A percentile compares a stretch with the other conserved stretches of the same genome.
Evolutionary conservation across 2,113 vertebrate genomes (phyloP).

Genomic region (Hippopotamus amphibius): DNA sequence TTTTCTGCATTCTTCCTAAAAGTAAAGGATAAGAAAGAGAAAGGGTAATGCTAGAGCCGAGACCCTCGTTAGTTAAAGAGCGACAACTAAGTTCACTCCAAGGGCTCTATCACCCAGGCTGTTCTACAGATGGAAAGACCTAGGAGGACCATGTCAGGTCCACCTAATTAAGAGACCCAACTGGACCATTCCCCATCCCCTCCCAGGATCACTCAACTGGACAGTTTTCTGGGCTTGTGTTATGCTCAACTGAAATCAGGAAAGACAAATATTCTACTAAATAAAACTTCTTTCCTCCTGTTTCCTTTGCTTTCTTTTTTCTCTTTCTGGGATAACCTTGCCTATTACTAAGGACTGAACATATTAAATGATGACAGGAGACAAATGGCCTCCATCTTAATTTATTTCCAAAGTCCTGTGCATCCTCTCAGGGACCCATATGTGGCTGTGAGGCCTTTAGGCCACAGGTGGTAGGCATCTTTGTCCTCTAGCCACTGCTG

Average conservation of each 20-base stretch:
- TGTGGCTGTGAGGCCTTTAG: neutral
- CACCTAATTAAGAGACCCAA: neutral
- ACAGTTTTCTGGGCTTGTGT: neutral
- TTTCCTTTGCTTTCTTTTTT: neutral
- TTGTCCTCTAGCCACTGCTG: neutral
- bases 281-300: neutral
- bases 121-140: neutral
- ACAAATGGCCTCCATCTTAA: neutral
- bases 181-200: too few relatives aligned
- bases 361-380: neutral
- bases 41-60: neutral
- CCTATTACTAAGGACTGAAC: neutral
- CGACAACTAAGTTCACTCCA: neutral
- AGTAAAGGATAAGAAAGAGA: neutral
- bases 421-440: neutral
- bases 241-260: neutral
- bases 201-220: neutral
- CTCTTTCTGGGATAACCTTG: neutral
- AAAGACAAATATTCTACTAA: neutral
- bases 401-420: neutral
- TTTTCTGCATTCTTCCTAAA: constrained; percentile 93
- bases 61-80: neutral
- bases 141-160: neutral
- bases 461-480: neutral
- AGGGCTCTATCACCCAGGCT: neutral